A percentile compares a stretch with the other conserved stretches of the same genome.
Conservation (phyloP, 2,113 vertebrate genomes). For the Chionis minor region DNA sequence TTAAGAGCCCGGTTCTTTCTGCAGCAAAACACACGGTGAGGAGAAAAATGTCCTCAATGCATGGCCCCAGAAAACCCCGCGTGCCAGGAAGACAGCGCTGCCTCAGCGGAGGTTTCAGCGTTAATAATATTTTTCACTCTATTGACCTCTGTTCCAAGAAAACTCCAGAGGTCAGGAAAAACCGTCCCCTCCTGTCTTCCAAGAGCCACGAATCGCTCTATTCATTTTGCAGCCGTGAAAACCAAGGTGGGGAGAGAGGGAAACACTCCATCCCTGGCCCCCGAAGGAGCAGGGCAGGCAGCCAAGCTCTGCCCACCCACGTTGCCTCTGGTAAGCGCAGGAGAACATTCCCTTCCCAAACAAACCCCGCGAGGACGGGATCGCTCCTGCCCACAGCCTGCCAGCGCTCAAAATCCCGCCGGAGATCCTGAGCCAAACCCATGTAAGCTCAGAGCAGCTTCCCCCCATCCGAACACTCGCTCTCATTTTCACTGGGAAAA, state of each 20-base stretch:
- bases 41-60: background rate
- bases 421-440: background rate
- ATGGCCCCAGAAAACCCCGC: background rate
- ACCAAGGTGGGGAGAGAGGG: background rate
- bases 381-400: background rate
- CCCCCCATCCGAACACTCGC: fast-evolving
- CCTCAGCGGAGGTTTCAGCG: background rate
- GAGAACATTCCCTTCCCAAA: slow-evolving; percentile 20
- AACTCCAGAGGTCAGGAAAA: background rate
- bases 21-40: background rate
- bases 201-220: fast-evolving
- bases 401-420: fast-evolving
- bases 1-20: background rate
- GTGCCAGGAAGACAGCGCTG: background rate
- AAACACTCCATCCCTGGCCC: background rate
- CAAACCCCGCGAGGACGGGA: fast-evolving
- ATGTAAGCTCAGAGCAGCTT: background rate
- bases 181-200: background rate
- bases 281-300: background rate
- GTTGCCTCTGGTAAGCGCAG: background rate
- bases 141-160: background rate
- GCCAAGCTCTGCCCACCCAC: slow-evolving; percentile 37
- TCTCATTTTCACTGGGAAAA: background rate
- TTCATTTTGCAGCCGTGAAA: background rate
- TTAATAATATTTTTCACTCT: background rate